Evolutionary conservation across 2,797 vertebrate genomes (phyloP).

Genomic region (Acanthis flammea): DNA sequence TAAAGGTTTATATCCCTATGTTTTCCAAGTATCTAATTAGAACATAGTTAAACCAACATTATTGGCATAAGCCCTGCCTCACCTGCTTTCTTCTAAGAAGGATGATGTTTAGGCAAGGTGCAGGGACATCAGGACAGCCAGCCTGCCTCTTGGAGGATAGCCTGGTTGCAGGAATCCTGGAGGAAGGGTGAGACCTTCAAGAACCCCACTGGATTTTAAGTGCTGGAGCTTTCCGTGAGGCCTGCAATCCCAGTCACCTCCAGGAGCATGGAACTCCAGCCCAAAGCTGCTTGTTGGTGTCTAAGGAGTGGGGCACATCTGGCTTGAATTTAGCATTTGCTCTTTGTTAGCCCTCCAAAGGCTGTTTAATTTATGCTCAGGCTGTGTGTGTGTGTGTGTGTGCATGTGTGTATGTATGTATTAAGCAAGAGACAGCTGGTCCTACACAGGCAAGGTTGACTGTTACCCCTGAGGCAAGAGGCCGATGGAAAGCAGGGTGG

Average conservation of each 20-base stretch:
- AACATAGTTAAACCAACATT: neutral
- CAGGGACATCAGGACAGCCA: neutral
- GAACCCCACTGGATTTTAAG: neutral
- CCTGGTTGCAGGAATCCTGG: neutral
- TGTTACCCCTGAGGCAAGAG: conserved; percentile 35
- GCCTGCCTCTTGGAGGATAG: neutral
- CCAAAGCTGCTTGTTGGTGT: neutral
- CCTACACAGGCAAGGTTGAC: conserved; percentile 19
- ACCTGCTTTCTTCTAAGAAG: neutral
- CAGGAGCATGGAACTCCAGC: neutral
- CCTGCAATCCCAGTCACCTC: neutral
- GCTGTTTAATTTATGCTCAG: neutral
- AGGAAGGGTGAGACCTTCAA: neutral
- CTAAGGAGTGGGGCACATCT: neutral
- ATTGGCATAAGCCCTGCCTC: accelerated
- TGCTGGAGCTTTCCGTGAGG: neutral
- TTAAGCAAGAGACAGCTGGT: conserved; percentile 25
- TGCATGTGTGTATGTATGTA: neutral
- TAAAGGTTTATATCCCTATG: neutral
- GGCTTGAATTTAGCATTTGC: conserved; percentile 33
- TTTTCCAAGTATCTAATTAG: neutral
- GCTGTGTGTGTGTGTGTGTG: neutral
- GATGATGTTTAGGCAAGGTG: neutral
- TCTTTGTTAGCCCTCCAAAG: neutral
- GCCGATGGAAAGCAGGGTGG: conserved; percentile 14